Conservation (phyloP, 2,113 vertebrate genomes). For the Hoplias malabaricus region DNA sequence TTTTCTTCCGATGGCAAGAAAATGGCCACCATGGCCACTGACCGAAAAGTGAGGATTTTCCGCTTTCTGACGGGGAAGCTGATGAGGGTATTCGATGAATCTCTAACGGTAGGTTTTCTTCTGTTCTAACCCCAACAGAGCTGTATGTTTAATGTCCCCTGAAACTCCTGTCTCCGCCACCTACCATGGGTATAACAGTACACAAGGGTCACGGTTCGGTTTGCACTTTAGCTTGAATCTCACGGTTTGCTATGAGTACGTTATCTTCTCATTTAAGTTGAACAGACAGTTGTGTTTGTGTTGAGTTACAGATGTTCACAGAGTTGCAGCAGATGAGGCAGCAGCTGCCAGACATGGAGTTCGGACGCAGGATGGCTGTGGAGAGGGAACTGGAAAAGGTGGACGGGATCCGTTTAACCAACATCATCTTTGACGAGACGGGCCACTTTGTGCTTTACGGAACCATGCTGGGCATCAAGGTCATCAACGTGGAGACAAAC, state of each 20-base stretch:
- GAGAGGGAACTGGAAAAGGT: constrained; percentile 95
- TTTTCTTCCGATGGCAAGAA: constrained; percentile 94
- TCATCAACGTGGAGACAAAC: constrained; percentile 98
- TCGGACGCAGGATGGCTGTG: constrained; percentile 94
- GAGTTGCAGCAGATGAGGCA: constrained; percentile 98
- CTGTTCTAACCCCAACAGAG: neutral
- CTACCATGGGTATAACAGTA: too few relatives aligned
- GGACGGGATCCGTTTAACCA: constrained; percentile 90
- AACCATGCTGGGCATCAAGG: constrained; percentile 98
- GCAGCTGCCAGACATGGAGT: constrained; percentile 99
- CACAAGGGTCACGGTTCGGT: too few relatives aligned
- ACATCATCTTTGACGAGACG: constrained; percentile 97
- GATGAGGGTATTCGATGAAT: constrained; percentile 95
- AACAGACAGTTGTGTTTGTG: neutral
- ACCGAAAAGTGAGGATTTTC: constrained; percentile 96
- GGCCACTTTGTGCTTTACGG: constrained; percentile 97
- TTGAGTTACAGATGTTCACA: constrained; percentile 88
- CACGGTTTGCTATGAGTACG: too few relatives aligned
- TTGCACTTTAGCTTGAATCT: too few relatives aligned
- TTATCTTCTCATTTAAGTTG: too few relatives aligned
- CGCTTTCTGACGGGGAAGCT: constrained; percentile 94
- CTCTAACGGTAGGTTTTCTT: constrained; percentile 83
- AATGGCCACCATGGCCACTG: constrained; percentile 93
- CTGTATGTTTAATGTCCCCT: too few relatives aligned
- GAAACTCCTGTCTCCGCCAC: too few relatives aligned